Conservation (phyloP, 2,888 invertebrate genomes). For the Phorcus lineatus region DNA sequence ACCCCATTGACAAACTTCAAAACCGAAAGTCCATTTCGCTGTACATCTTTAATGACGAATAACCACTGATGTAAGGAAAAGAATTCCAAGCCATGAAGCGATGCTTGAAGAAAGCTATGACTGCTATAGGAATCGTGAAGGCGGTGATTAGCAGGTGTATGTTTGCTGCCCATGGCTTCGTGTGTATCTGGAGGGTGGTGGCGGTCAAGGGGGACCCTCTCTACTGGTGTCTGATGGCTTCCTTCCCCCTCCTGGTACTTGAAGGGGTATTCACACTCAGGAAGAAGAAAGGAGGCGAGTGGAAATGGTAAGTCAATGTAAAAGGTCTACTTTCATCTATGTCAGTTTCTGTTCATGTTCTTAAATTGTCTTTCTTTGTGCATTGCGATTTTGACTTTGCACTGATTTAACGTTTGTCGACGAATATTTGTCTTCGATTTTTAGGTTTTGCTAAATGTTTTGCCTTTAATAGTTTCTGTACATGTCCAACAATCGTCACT, state of each 20-base stretch:
- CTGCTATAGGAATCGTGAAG: slow-evolving; percentile 44
- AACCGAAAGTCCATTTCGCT: no score
- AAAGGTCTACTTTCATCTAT: not conserved
- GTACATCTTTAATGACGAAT: no score
- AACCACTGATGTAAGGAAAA: no score
- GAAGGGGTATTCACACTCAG: slow-evolving; percentile 92
- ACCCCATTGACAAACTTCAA: no score
- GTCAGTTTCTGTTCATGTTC: not conserved
- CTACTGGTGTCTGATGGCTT: slow-evolving; percentile 90
- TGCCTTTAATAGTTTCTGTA: no score
- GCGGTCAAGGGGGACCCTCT: slow-evolving; percentile 81
- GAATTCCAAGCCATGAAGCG: slow-evolving; percentile 7
- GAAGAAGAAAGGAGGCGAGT: slow-evolving; percentile 92
- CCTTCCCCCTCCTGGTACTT: slow-evolving; percentile 86
- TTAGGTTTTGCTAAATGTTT: no score
- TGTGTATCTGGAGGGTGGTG: slow-evolving; percentile 93
- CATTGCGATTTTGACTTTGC: no score
- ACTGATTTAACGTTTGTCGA: no score
- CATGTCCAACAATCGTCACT: no score
- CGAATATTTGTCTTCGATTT: no score
- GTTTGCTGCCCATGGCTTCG: slow-evolving; percentile 84
- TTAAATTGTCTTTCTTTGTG: not conserved
- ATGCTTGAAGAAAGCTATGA: slow-evolving; percentile 36
- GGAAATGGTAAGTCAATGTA: slow-evolving; percentile 82
- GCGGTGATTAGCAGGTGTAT: slow-evolving; percentile 50